Evolutionary conservation across 2,113 vertebrate genomes (phyloP), one percentile per base, ranked within the genome.

Genomic region (Nesogale talazaci): DNA sequence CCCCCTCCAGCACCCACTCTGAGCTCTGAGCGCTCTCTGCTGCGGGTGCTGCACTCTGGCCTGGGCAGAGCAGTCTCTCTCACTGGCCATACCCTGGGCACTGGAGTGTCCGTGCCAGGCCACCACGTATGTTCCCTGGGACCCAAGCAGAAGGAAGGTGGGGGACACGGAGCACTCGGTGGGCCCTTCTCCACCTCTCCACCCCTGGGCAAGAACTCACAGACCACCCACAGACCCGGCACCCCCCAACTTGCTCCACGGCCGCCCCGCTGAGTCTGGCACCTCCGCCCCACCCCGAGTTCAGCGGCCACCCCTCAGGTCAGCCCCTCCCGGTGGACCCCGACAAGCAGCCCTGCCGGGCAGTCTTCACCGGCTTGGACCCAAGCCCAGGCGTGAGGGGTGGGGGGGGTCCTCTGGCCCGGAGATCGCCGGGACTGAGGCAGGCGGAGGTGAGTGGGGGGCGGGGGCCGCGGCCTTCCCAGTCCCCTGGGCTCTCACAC

Each of bases 401-500:
- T 36, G 1, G 42, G 42, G 42, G 42, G 42, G 42, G 42, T 6
- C 42, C 42, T 10, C n/a, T 8, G 77, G 81, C 34, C 27, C 5
- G 52, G 70, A 29, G n/a, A 25, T 7, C 15, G 22, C 40, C 42
- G 65, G 22, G 76, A 22, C 70, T 8, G 1, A 19, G 38, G 6
- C 65, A 57, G 59, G 83, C 23, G 38, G 34, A 31, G 57, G 31
- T 31, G 22, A 61, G 67, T 17, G 34, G 76, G 65, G 70, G 78
- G 61, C 34, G 69, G 91, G 61, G 90, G 34, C 88, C 52, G 74
- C 86, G 86, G 93, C 94, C 95, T 88, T 83, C 93, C 91, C 91
- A 93, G 85, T 91, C 86, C 93, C 90, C 95, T 79, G 75, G 1
- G 86, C 94, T 89, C 93, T 86, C 86, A 52, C 89, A 80, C 83